Conservation (phyloP, 1,140 invertebrate genomes). For the Heliothis subflexa region DNA sequence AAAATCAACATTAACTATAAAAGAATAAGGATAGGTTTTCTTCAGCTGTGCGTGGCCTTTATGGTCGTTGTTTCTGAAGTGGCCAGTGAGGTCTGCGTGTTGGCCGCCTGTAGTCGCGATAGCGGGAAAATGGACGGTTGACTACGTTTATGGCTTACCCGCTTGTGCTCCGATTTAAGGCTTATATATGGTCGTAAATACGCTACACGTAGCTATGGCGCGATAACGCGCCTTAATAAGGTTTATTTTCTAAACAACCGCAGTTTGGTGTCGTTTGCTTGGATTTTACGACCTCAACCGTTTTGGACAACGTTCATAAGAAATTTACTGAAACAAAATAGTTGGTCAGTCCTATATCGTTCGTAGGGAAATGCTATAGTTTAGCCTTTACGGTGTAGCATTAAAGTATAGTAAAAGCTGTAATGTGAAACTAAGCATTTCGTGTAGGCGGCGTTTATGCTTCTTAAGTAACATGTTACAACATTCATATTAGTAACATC, state of each 20-base stretch:
- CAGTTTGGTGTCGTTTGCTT: conserved; percentile 51
- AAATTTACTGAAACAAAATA: conserved; percentile 35
- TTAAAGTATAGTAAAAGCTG: neutral
- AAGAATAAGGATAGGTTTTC: neutral
- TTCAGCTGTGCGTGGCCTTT: neutral
- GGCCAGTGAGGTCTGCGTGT: conserved; percentile 72
- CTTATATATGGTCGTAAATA: conserved; percentile 72
- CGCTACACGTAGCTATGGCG: conserved; percentile 60
- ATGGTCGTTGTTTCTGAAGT: neutral
- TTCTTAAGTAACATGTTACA: too few relatives aligned
- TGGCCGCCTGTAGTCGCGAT: conserved; percentile 76
- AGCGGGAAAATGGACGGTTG: conserved; percentile 83
- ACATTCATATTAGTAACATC: too few relatives aligned
- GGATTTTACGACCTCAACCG: conserved; percentile 51
- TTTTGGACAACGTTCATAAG: conserved; percentile 46
- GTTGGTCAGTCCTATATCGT: neutral
- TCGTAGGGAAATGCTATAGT: neutral
- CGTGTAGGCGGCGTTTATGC: too few relatives aligned
- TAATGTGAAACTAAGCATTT: too few relatives aligned
- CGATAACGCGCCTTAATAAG: conserved; percentile 72
- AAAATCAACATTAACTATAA: conserved; percentile 17
- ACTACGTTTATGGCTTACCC: conserved; percentile 82
- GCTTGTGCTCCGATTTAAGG: conserved; percentile 75
- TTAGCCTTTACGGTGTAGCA: neutral
- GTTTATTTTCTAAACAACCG: conserved; percentile 67